Conservation (phyloP, 2,888 invertebrate species). For the Cyclophora albipunctata region DNA sequence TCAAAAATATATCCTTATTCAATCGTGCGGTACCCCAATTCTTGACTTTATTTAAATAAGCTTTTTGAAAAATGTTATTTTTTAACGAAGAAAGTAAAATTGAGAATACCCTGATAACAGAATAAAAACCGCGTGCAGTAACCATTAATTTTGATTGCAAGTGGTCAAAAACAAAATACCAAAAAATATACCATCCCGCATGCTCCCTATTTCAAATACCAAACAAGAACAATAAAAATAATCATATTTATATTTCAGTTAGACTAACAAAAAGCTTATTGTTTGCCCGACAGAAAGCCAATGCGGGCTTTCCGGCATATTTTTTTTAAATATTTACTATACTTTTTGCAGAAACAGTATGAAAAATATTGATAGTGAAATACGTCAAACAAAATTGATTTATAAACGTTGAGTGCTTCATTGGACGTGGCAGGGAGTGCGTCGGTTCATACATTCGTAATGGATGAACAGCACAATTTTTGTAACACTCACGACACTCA, state of each 20-base stretch:
- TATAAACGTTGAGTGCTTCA: constrained; percentile 16
- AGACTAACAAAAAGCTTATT: constrained; percentile 26
- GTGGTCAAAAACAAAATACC: too few relatives aligned
- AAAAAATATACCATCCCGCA: too few relatives aligned
- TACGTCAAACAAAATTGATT: constrained; percentile 19
- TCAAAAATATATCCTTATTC: too few relatives aligned
- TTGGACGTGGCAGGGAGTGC: constrained; percentile 10
- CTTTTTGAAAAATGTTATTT: too few relatives aligned
- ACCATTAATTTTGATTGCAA: too few relatives aligned
- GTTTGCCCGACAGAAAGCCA: constrained; percentile 30
- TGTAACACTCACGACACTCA: not conserved
- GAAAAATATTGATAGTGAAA: constrained; percentile 31
- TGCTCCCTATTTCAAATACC: too few relatives aligned
- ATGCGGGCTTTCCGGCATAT: constrained; percentile 30
- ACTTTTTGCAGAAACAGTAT: constrained; percentile 28
- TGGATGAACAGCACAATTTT: not conserved
- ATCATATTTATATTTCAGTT: constrained; percentile 11
- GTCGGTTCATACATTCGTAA: constrained; percentile 7
- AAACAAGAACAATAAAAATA: not conserved
- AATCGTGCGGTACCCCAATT: too few relatives aligned
- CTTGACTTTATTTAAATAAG: too few relatives aligned
- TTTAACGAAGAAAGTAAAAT: too few relatives aligned
- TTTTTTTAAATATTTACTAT: constrained; percentile 26
- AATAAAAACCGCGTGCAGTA: too few relatives aligned
- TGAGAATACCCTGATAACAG: too few relatives aligned